Evolutionary conservation across 2,888 invertebrate genomes (phyloP).

Genomic region (Sarcophaga caerulescens): DNA sequence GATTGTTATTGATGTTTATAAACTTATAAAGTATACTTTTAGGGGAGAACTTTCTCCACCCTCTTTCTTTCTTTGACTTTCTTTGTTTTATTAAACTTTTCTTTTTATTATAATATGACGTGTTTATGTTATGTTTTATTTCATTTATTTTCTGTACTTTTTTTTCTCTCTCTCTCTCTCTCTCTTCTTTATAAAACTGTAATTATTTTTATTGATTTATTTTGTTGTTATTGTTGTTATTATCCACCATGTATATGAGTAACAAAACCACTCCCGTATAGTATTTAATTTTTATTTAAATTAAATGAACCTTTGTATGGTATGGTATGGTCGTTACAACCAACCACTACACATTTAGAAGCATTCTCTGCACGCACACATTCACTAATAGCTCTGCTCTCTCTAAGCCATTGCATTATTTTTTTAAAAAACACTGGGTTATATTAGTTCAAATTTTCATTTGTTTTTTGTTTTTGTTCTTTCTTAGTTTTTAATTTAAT

Average conservation of each 20-base stretch:
- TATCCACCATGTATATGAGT: background rate
- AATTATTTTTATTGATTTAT: slow-evolving; percentile 58
- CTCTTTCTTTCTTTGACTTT: too few species aligned
- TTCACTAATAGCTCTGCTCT: too few species aligned
- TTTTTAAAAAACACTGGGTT: too few species aligned
- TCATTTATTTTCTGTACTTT: slow-evolving; percentile 4
- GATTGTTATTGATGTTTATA: background rate
- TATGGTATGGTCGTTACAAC: too few species aligned
- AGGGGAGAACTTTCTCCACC: too few species aligned
- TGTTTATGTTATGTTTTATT: slow-evolving; percentile 13
- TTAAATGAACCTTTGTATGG: slow-evolving; percentile 30
- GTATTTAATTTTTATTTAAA: slow-evolving; percentile 46
- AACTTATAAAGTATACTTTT: background rate
- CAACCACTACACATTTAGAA: too few species aligned
- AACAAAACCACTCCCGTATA: slow-evolving; percentile 14
- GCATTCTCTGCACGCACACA: too few species aligned
- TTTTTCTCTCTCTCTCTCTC: background rate
- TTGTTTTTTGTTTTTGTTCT: background rate
- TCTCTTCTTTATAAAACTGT: slow-evolving; percentile 21
- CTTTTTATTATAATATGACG: slow-evolving; percentile 11
- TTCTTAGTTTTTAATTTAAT: slow-evolving; percentile 16
- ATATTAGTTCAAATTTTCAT: too few species aligned
- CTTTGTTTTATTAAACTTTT: background rate
- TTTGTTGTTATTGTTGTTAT: slow-evolving; percentile 10
- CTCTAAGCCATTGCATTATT: too few species aligned